Base-by-base conservation (phyloP, 2,797 vertebrate genomes). In the Cyclura pinguis region DNA sequence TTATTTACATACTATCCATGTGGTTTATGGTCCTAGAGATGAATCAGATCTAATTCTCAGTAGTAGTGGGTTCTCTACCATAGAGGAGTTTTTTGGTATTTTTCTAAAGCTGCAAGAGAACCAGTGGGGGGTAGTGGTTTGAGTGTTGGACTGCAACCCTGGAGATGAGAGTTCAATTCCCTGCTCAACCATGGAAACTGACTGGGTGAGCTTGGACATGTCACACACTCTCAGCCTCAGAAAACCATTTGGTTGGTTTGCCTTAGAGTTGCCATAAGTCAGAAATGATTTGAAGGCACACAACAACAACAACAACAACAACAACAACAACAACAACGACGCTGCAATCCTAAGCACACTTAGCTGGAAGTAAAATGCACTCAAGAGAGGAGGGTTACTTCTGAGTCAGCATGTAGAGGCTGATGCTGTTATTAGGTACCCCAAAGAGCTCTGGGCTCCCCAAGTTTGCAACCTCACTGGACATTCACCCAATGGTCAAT, bases 1-100 rank as follows among this genome's bases (percentile, higher is more conserved):
- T 94, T 76, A 50, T 2, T 3, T 89, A 93, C 27, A 42, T 35
- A 76, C 47, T 81, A 13, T 52, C 64, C n/a, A 32, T 86, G 69
- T 72, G 47, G 59, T 76, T 73, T 64, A 29, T 55, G 35, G 73
- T 72, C n/a, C 14, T 69, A 84, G 42, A 29, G 38, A 73, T 35
- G 77, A 86, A 73, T 74, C 18, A 38, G 9, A 86, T 52, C 32
- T 52, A 52, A 67, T 47, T 38, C 80, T 83, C 4, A 62, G 72
- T 8, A 59, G 13, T 0, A 18, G 13, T 57, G 14, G 6, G 38
- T 64, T 5, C 9, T 50, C 24, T 74, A 59, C 55, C 12, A 89
- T 50, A 38, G 20, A n/a, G 52, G 1, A 47, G 35, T 42, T 38
- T 73, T 76, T 24, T n/a, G 52, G 7, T 67, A 6, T 16, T 42